Evolutionary conservation across 2,797 vertebrate genomes (phyloP), one percentile per base, ranked within the genome.

Genomic region (Dendrocincla fuliginosa): DNA sequence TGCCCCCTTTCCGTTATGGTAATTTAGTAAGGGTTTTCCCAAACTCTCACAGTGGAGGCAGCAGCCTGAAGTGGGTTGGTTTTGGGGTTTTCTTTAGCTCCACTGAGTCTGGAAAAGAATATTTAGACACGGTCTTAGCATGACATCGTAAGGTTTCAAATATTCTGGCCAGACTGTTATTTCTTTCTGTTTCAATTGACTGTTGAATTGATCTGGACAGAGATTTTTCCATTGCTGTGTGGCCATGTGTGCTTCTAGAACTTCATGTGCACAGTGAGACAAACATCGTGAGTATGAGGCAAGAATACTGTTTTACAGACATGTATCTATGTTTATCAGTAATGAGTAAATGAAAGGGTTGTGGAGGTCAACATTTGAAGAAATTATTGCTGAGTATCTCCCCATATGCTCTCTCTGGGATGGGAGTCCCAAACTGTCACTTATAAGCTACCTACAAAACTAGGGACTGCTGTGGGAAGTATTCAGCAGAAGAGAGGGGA

Each of bases 401-500:
- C 27, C 69, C 44, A 32, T 32, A 3, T 47, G 47, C n/a, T 91
- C 22, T 91, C 16, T 50, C 25, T 60, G 68, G 53, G 64, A 70
- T 60, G 79, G 49, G 61, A 87, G 93, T 94, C 83, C 82, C 80
- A 64, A 75, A 60, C 35, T 90, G 53, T 90, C n/a, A 23, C 28
- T 88, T 37, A 3, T 35, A 79, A 53, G 32, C 20, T 8, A 35
- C 35, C 35, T 81, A 16, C 16, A 41, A 69, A 85, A 47, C 42
- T 24, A 32, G 56, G 68, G 74, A 39, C 32, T 67, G 44, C 60
- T 91, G 23, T 41, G 76, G n/a, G 35, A 22, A 84, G 30, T 30
- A 6, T 30, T 73, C 74, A 42, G 53, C 46, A 89, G 46, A 64
- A 87, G 0, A 2, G 50, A 64, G 30, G 2, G 30, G 37, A 87